Evolutionary conservation across 2,113 vertebrate genomes (phyloP).

Genomic region (Actenoides hombroni): DNA sequence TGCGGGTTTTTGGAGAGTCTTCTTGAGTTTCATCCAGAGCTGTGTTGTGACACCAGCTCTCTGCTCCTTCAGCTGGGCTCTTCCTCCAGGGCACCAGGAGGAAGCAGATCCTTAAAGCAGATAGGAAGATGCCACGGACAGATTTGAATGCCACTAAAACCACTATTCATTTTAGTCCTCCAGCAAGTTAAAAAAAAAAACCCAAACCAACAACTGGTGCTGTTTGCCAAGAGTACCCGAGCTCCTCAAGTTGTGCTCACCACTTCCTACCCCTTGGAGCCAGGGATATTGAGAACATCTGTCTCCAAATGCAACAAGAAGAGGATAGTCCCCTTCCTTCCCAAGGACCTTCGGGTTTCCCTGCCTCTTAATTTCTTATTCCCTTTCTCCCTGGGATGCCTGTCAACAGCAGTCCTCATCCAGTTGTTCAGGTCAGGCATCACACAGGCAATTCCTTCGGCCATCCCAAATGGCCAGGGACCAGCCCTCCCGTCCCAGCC

Average conservation of each 20-base stretch:
- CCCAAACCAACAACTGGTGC: not conserved
- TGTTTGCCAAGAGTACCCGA: slow-evolving; percentile 30
- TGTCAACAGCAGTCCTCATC: slow-evolving; percentile 40
- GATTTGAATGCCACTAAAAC: slow-evolving; percentile 49
- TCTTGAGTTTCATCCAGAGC: not conserved
- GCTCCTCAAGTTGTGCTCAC: slow-evolving; percentile 12
- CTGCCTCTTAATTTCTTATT: slow-evolving; percentile 30
- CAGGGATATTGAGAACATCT: slow-evolving; percentile 57
- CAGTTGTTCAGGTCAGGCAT: slow-evolving; percentile 18
- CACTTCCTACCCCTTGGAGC: slow-evolving; percentile 55
- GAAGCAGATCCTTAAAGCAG: slow-evolving; percentile 33
- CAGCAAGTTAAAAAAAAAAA: not conserved
- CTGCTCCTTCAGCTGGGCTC: not conserved
- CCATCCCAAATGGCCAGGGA: not conserved
- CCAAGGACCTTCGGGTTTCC: not conserved
- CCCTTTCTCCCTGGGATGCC: not conserved
- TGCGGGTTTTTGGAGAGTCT: not conserved
- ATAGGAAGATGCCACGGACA: slow-evolving; percentile 35
- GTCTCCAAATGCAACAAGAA: not conserved
- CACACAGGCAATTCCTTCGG: not conserved
- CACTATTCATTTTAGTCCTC: slow-evolving; percentile 33
- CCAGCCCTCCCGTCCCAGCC: not conserved
- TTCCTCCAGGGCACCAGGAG: slow-evolving; percentile 26
- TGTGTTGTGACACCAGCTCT: not conserved
- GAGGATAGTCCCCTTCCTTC: not conserved